Evolutionary conservation across 2,797 vertebrate genomes (phyloP), one percentile per base, ranked within the genome.

Genomic region (Steatocranus sp.): DNA sequence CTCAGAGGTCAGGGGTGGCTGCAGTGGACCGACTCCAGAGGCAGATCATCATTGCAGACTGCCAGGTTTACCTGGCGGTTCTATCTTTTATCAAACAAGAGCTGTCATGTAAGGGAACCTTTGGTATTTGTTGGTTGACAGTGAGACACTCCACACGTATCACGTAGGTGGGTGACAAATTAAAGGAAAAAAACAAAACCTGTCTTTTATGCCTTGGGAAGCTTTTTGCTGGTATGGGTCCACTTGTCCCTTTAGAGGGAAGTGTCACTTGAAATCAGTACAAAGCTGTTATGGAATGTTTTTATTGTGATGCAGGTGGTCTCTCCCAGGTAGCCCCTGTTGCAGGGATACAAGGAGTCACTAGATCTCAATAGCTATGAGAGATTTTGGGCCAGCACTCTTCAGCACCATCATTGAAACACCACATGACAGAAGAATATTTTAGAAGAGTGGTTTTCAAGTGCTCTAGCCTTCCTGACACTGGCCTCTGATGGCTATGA

Each of bases 21-120:
- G 96, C 97, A 88, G 92, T 98, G 83, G 97, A 99, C 84, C 97
- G 98, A 53, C 97, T 99, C 9, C 98, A 99, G 94, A 97, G 98
- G 86, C 98, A 99, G 93, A 99, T 99, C 91, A 99, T 99, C 93
- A 97, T 99, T 76, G 99, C 99, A 5, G 99, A 99, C 92, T 99
- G 99, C 91, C 99, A 99, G 86, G 98, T 99, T 87, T 99, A 99
- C 89, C 96, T 99, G 58, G 98, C 98, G 18, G 98, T 99, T 86
- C 97, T 99, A 80, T 97, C 97, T 0, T 99, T 99, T 94, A 98
- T 99, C 83, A 99, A 99, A 83, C 98, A 99, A 81, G 99, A 99
- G 87, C 95, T 99, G 87, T 99, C 99, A 92, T 97, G 99, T 99
- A 77, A 83, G 81, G 11, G 7, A 50, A 7, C 8, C 3, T 58